These are phyloP conservation scores for Gila orcuttii DNA, from an alignment of 2,113 vertebrate species.

Conservation along the genomic window DNA sequence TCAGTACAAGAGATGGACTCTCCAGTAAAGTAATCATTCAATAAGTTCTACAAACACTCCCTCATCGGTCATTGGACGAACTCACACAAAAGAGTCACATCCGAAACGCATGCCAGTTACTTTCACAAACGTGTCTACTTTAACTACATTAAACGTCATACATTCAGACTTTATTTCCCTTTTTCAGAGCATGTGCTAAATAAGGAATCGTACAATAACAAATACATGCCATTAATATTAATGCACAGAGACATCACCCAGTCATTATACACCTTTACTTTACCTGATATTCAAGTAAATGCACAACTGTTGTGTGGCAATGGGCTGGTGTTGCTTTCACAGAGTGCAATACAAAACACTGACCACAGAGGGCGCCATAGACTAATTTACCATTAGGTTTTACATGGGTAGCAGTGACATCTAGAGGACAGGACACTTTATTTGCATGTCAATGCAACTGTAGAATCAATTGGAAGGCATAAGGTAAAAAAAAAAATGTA, in stretches of 20 bases:
- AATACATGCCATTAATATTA: neutral
- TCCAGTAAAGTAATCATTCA: neutral
- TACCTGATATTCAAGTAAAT: neutral
- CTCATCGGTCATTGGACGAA: neutral
- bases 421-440: constrained; percentile 43
- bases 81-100: neutral
- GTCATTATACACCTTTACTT: constrained; percentile 15
- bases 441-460: neutral
- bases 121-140: neutral
- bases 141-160: neutral
- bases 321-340: neutral
- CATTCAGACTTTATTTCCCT: neutral
- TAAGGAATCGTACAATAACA: neutral
- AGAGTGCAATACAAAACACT: neutral
- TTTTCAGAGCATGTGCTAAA: neutral
- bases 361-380: constrained; percentile 37
- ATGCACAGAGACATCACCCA: neutral
- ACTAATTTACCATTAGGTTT: neutral
- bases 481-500: too few relatives aligned
- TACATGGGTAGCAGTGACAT: constrained; percentile 48
- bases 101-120: neutral
- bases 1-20: neutral
- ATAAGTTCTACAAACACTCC: neutral
- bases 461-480: neutral
- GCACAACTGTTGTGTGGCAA: neutral